Conservation (phyloP, 2,888 invertebrate genomes). For the Ligdia adustata region DNA sequence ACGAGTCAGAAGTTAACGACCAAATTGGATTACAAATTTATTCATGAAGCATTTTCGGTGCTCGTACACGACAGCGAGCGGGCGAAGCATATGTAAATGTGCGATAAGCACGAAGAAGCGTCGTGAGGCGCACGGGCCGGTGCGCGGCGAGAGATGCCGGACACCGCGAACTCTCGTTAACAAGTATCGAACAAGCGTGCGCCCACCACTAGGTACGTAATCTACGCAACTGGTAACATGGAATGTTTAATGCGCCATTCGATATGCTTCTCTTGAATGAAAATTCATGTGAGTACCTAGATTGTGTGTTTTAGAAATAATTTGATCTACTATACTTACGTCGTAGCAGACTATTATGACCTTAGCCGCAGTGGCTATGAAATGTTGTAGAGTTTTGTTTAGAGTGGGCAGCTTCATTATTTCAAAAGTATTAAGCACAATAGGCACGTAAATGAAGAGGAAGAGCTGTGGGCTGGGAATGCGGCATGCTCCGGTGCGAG, state of each 20-base stretch:
- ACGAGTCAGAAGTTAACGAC: conserved; percentile 70
- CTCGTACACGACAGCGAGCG: conserved; percentile 70
- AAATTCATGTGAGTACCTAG: not conserved
- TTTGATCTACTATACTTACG: not conserved
- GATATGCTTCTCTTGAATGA: conserved; percentile 4
- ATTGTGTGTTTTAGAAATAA: not conserved
- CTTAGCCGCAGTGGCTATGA: not conserved
- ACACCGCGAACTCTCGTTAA: conserved; percentile 18
- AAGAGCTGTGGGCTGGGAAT: conserved; percentile 28
- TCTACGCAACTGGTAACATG: conserved; percentile 2
- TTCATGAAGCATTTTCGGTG: conserved; percentile 82
- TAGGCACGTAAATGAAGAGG: conserved; percentile 43
- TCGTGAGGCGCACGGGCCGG: conserved; percentile 57
- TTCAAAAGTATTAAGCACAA: conserved; percentile 36
- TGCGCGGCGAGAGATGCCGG: conserved; percentile 10
- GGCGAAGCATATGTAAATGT: conserved; percentile 80
- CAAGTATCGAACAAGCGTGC: conserved; percentile 18
- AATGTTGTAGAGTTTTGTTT: not conserved
- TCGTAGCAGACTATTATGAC: not conserved
- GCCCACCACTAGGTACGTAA: conserved; percentile 8
- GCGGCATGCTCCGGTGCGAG: conserved; percentile 40
- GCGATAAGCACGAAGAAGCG: conserved; percentile 73
- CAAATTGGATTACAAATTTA: conserved; percentile 81
- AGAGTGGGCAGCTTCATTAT: no score
- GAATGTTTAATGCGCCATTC: conserved; percentile 12